phyloP scores from a whole-genome alignment of 2,113 vertebrate species.

The Globicephala melas region DNA sequence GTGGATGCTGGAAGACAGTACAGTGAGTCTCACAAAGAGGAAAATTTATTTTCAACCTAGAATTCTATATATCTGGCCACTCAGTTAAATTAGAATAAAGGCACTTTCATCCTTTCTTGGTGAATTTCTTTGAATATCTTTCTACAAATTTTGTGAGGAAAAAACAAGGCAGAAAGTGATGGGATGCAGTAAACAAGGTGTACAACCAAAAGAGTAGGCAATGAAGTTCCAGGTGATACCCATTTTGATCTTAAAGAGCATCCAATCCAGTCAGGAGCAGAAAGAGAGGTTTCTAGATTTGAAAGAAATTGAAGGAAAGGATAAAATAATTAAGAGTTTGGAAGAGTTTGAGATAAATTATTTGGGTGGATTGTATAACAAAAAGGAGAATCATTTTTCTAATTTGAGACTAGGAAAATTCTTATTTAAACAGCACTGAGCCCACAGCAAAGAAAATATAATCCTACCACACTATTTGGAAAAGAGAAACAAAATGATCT shows the following conservation, averaged over 20 bases:
- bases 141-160: not conserved
- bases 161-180: not conserved
- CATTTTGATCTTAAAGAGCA: not conserved
- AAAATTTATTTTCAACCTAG: not conserved
- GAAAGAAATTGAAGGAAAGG: not conserved
- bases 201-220: not conserved
- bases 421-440: not conserved
- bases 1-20: not conserved
- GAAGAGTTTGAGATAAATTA: not conserved
- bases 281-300: not conserved
- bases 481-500: not conserved
- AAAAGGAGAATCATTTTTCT: not conserved
- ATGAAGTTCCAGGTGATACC: not conserved
- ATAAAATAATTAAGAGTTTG: not conserved
- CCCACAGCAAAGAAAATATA: not conserved
- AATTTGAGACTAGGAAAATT: not conserved
- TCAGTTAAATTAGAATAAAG: not conserved
- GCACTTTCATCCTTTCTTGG: not conserved
- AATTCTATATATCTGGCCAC: not conserved
- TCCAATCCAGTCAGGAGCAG: not conserved
- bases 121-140: not conserved
- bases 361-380: not conserved
- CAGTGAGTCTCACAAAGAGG: not conserved
- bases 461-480: not conserved
- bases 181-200: not conserved